Conservation (phyloP, 2,797 vertebrate genomes). For the Tenualosa ilisha region DNA sequence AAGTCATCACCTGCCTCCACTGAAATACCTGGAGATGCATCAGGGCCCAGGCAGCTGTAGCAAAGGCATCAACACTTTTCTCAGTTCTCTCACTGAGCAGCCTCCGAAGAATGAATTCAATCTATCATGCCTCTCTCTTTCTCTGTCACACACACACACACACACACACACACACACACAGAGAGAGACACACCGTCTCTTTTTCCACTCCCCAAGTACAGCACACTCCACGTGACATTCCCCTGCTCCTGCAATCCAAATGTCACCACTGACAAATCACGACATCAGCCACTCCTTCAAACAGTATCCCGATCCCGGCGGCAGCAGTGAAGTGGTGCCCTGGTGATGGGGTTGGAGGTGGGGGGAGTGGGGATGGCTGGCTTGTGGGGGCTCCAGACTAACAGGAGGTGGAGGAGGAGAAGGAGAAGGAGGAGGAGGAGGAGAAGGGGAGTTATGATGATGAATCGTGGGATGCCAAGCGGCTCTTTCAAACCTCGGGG, state of each 20-base stretch:
- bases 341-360: neutral
- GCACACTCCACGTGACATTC: neutral
- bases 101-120: slow-evolving; percentile 30
- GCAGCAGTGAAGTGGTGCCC: neutral
- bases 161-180: neutral
- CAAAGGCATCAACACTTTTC: neutral
- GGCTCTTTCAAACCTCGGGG: slow-evolving; percentile 60
- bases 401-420: slow-evolving; percentile 12
- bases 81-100: slow-evolving; percentile 27
- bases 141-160: neutral
- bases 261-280: slow-evolving; percentile 46
- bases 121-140: slow-evolving; percentile 43
- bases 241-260: slow-evolving; percentile 38
- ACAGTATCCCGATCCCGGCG: neutral
- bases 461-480: slow-evolving; percentile 51
- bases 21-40: neutral
- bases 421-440: slow-evolving; percentile 30
- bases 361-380: neutral
- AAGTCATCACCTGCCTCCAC: slow-evolving; percentile 12
- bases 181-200: slow-evolving; percentile 5
- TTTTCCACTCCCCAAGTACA: slow-evolving; percentile 27
- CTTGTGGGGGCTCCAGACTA: neutral
- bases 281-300: slow-evolving; percentile 46
- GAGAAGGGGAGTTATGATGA: slow-evolving; percentile 35
- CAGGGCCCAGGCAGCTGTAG: neutral